phyloP scores from a whole-genome alignment of 2,888 invertebrate species.

The Mamestra brassicae region DNA sequence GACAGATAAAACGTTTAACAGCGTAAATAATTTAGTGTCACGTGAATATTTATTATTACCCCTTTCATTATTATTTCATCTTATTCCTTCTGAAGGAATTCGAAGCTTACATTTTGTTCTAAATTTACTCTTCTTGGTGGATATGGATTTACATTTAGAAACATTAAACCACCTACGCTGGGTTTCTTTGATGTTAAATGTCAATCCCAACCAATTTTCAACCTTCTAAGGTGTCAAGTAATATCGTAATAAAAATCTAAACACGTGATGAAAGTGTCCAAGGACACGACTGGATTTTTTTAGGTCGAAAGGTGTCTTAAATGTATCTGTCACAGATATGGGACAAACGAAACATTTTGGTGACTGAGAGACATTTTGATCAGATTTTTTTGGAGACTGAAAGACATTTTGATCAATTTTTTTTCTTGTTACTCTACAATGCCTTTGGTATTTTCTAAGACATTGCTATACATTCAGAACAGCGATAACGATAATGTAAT shows the following conservation, averaged over 20 bases:
- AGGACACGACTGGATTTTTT: neutral
- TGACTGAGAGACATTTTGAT: neutral
- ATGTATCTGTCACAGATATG: neutral
- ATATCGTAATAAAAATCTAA: constrained; percentile 16
- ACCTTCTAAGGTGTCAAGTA: neutral
- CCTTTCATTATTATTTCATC: constrained; percentile 24
- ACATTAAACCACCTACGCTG: constrained; percentile 21
- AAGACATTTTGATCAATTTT: neutral
- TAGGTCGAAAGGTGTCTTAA: neutral
- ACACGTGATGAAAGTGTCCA: neutral
- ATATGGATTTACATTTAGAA: constrained; percentile 21
- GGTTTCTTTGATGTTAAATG: constrained; percentile 37
- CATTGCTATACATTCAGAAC: neutral
- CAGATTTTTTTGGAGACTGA: neutral
- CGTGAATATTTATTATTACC: constrained; percentile 42
- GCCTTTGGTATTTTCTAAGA: constrained; percentile 14
- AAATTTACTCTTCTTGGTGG: constrained; percentile 1
- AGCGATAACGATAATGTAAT: constrained; percentile 10
- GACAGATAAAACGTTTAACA: constrained; percentile 29
- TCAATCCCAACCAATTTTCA: neutral
- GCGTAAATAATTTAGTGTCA: constrained; percentile 46
- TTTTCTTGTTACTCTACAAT: neutral
- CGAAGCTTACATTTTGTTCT: constrained; percentile 15
- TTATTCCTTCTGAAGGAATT: constrained; percentile 25
- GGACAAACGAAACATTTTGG: neutral